Evolutionary conservation across 2,113 vertebrate species (phyloP).

Genomic region (Aix galericulata): DNA sequence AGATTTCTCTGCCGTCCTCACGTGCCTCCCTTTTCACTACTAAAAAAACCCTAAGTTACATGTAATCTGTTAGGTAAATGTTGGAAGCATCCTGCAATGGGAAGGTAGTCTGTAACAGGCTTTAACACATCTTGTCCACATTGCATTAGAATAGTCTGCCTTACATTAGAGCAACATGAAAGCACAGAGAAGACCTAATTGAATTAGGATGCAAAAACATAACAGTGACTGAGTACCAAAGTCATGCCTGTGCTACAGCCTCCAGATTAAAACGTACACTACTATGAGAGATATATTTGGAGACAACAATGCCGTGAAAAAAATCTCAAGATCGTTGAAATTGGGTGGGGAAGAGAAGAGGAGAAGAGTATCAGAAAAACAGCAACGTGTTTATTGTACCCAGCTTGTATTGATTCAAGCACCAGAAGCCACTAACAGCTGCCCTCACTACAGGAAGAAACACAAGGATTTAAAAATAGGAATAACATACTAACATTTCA

Average conservation of each 20-base stretch:
- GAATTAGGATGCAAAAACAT: constrained; percentile 9
- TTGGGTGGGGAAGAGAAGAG: neutral
- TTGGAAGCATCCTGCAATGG: neutral
- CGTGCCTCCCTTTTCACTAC: neutral
- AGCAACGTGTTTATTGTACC: constrained; percentile 15
- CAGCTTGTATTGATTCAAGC: constrained; percentile 42
- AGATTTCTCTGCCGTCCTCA: neutral
- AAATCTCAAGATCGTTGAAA: constrained; percentile 12
- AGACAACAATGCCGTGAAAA: constrained; percentile 2
- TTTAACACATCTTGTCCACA: neutral
- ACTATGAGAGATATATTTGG: neutral
- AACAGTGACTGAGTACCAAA: neutral
- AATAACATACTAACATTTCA: constrained; percentile 33
- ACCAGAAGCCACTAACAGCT: constrained; percentile 39
- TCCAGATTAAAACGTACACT: neutral
- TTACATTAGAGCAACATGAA: neutral
- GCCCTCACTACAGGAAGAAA: constrained; percentile 24
- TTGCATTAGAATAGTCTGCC: neutral
- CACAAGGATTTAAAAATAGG: constrained; percentile 43
- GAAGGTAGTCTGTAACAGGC: constrained; percentile 11
- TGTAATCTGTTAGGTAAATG: constrained; percentile 16
- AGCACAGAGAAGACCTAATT: neutral
- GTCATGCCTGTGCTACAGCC: neutral
- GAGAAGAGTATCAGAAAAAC: constrained; percentile 21
- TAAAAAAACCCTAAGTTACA: neutral